Evolutionary conservation across 2,888 invertebrate genomes (phyloP).

Genomic region (Lacanobia oleracea): DNA sequence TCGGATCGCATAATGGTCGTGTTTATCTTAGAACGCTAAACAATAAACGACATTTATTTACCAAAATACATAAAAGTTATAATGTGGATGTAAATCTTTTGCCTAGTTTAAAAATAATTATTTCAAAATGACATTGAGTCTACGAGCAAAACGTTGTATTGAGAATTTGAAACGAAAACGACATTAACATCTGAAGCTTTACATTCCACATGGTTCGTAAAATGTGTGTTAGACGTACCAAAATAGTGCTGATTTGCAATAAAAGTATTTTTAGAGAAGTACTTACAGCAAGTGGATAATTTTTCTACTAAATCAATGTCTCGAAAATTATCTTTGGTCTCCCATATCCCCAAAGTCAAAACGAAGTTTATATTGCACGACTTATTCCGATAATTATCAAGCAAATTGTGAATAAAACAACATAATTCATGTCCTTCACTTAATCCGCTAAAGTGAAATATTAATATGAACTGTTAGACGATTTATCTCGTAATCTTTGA

Average conservation of each 20-base stretch:
- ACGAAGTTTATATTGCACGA: conserved; percentile 15
- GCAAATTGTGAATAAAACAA: conserved; percentile 55
- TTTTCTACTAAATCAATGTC: background rate
- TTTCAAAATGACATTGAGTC: conserved; percentile 24
- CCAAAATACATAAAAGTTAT: conserved; percentile 45
- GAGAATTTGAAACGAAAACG: background rate
- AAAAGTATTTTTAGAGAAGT: background rate
- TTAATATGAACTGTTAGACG: conserved; percentile 80
- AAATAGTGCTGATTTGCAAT: background rate
- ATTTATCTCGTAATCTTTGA: conserved; percentile 84
- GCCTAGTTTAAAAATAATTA: conserved; percentile 39
- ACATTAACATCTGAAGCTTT: background rate
- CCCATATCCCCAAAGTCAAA: background rate
- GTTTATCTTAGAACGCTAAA: conserved; percentile 58
- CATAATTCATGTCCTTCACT: conserved; percentile 77
- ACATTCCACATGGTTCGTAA: no score
- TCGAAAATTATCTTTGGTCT: background rate
- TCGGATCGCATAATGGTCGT: conserved; percentile 57
- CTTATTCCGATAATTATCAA: conserved; percentile 39
- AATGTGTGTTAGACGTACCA: background rate
- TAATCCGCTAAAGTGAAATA: conserved; percentile 83
- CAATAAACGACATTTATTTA: conserved; percentile 47
- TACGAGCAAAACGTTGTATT: background rate
- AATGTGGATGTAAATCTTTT: conserved; percentile 41
- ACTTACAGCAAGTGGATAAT: background rate